A percentile compares a stretch with the other conserved stretches of the same genome.
Evolutionary conservation across 2,888 invertebrate genomes (phyloP).

Genomic region (Tupiocoris notatus): DNA sequence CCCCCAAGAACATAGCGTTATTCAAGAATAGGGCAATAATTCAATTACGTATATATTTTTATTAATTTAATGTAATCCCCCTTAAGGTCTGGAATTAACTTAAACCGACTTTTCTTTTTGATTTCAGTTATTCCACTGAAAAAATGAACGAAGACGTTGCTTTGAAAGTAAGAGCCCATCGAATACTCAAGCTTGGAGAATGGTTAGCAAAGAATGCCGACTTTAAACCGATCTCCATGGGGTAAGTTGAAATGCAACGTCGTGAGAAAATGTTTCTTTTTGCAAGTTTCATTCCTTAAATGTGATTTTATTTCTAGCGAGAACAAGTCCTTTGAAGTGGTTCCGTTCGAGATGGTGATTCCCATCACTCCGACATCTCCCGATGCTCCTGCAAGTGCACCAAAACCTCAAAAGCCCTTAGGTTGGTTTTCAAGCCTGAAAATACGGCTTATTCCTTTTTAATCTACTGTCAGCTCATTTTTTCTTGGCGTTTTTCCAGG

Average conservation of each 20-base stretch:
- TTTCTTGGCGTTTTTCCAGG: not conserved
- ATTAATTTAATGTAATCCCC: too few species aligned
- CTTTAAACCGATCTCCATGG: slow-evolving; percentile 43
- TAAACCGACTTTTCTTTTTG: too few species aligned
- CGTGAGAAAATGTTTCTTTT: too few species aligned
- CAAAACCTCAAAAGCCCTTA: not conserved
- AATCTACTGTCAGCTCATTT: slow-evolving; percentile 6
- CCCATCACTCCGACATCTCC: not conserved
- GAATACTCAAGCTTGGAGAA: slow-evolving; percentile 58
- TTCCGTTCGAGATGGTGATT: slow-evolving; percentile 20
- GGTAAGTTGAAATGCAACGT: slow-evolving; percentile 29
- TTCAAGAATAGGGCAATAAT: too few species aligned
- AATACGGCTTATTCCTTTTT: too few species aligned
- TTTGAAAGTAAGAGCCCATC: slow-evolving; percentile 57
- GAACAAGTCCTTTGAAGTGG: slow-evolving; percentile 43
- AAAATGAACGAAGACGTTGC: slow-evolving; percentile 55
- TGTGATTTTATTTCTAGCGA: slow-evolving; percentile 39
- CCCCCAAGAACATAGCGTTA: too few species aligned
- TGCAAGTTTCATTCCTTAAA: too few species aligned
- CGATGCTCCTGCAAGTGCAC: slow-evolving; percentile 18
- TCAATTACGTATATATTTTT: too few species aligned
- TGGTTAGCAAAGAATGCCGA: slow-evolving; percentile 55
- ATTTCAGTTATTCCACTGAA: slow-evolving; percentile 52
- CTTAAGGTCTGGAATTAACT: too few species aligned
- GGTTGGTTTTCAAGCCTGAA: too few species aligned